These are phyloP conservation scores for Enteromius anoplus DNA, from an alignment of 2,797 vertebrate genomes.

Conservation along the genomic window DNA sequence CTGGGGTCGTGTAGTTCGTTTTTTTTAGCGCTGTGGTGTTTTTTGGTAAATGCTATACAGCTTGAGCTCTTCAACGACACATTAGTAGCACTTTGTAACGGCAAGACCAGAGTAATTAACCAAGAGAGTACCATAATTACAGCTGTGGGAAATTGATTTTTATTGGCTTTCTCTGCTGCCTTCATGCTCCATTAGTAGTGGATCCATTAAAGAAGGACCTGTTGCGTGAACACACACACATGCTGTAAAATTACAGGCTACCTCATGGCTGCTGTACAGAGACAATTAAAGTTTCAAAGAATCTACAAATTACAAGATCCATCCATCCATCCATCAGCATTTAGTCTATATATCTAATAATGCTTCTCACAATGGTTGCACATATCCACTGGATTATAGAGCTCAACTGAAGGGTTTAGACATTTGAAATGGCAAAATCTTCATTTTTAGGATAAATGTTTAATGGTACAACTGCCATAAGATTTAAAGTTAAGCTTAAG, in stretches of 20 bases:
- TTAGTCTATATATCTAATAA: neutral
- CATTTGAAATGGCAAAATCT: neutral
- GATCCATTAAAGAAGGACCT: slow-evolving; percentile 72
- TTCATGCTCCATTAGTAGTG: slow-evolving; percentile 73
- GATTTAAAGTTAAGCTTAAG: neutral
- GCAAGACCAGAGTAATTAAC: slow-evolving; percentile 78
- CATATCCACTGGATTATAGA: neutral
- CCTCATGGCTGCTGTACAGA: neutral
- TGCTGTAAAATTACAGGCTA: slow-evolving; percentile 8
- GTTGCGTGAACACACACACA: slow-evolving; percentile 62
- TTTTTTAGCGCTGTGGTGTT: neutral
- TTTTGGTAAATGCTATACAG: slow-evolving; percentile 43
- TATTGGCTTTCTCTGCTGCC: slow-evolving; percentile 72
- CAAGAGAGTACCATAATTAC: slow-evolving; percentile 80
- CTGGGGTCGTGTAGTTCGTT: neutral
- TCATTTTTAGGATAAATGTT: neutral
- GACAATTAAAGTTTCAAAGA: slow-evolving; percentile 24
- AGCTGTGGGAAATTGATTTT: slow-evolving; percentile 81
- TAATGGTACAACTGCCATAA: neutral
- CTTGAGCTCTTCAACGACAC: slow-evolving; percentile 54
- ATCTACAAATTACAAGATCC: slow-evolving; percentile 5
- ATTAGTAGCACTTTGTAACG: slow-evolving; percentile 61
- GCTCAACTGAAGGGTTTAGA: neutral
- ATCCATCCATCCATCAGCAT: slow-evolving; percentile 12
- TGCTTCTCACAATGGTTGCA: neutral